Conservation (phyloP, 2,113 vertebrate species). For the Gymnorhina tibicen region DNA sequence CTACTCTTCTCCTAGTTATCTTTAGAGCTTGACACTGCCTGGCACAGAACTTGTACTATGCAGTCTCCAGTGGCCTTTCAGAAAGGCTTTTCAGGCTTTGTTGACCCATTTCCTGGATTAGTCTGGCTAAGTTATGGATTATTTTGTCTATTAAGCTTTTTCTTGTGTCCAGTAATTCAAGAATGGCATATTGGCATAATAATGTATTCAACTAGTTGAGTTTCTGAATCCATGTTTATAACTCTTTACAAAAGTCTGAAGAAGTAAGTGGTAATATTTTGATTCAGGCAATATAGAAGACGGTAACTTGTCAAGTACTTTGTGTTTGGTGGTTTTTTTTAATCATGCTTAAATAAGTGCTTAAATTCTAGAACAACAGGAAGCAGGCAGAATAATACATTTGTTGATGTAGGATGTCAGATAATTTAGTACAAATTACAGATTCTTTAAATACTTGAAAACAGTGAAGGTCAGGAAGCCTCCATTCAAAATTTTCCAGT, state of each 20-base stretch:
- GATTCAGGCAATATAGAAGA: neutral
- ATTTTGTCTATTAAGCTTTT: constrained; percentile 55
- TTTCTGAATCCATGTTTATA: neutral
- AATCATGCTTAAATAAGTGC: constrained; percentile 42
- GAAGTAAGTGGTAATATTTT: neutral
- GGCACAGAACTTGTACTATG: constrained; percentile 20
- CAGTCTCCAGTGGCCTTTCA: constrained; percentile 46
- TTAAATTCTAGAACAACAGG: constrained; percentile 64
- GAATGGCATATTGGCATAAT: constrained; percentile 6
- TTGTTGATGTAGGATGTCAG: constrained; percentile 67
- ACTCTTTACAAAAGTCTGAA: neutral
- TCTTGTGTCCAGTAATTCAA: constrained; percentile 29
- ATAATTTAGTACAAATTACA: constrained; percentile 70
- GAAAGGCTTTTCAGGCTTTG: constrained; percentile 48
- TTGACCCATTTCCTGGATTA: constrained; percentile 62
- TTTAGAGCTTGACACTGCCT: constrained; percentile 29
- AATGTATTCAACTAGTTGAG: neutral
- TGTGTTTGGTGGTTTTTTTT: neutral
- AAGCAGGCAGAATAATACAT: constrained; percentile 67
- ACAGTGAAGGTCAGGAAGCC: constrained; percentile 71
- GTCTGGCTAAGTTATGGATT: constrained; percentile 48
- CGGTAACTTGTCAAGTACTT: neutral
- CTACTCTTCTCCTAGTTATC: neutral
- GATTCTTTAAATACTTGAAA: constrained; percentile 70
- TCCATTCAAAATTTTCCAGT: constrained; percentile 75